phyloP scores from a whole-genome alignment of 1,140 invertebrate genomes.

The Caenorhabditis tropicalis region DNA sequence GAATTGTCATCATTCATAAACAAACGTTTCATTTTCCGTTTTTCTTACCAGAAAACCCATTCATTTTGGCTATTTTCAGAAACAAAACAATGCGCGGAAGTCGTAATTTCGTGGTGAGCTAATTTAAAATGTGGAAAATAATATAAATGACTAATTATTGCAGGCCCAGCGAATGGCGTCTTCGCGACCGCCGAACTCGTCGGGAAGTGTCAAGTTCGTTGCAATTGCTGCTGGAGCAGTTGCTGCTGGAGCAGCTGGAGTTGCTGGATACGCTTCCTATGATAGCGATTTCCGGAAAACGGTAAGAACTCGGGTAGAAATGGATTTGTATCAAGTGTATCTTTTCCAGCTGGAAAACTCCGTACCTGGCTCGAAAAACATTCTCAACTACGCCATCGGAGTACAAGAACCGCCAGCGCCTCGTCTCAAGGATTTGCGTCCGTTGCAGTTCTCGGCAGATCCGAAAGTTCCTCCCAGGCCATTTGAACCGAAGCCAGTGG shows the following conservation, averaged over 20 bases:
- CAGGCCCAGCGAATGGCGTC: conserved; percentile 2
- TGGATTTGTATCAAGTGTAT: neutral
- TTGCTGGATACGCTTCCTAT: neutral
- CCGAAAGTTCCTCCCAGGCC: neutral
- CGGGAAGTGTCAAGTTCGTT: conserved; percentile 15
- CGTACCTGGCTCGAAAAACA: neutral
- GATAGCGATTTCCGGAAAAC: conserved; percentile 8
- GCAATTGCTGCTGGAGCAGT: neutral
- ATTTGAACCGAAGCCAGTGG: neutral
- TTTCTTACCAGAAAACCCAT: no score
- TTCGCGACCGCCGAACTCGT: neutral
- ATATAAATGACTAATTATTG: neutral
- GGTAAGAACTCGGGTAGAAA: neutral
- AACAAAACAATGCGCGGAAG: no score
- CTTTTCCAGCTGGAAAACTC: neutral
- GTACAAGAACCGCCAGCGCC: neutral
- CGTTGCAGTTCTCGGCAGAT: neutral
- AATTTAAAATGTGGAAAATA: no score
- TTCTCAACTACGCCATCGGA: neutral
- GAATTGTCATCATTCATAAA: no score
- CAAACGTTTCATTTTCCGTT: no score
- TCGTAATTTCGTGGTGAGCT: no score
- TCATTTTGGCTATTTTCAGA: no score
- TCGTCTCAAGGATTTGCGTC: conserved; percentile 9
- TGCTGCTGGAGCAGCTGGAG: neutral